Evolutionary conservation across 2,797 vertebrate genomes (phyloP).

Genomic region (Atherinosoma microstoma): DNA sequence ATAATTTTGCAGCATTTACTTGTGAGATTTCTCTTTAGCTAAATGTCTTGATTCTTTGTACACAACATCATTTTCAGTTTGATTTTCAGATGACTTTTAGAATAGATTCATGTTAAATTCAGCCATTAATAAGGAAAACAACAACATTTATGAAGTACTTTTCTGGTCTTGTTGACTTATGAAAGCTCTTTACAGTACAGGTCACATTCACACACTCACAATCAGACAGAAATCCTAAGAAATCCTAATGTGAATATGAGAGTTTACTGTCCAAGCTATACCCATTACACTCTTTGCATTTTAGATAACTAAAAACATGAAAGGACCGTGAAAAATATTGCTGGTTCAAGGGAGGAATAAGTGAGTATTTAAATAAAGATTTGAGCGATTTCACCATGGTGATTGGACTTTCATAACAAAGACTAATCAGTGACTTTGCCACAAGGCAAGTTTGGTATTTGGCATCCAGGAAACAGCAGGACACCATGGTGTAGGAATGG

Average conservation of each 20-base stretch:
- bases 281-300: neutral
- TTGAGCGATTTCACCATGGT: constrained; percentile 13
- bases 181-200: neutral
- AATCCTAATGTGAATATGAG: no score
- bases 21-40: neutral
- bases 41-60: neutral
- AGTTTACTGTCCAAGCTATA: neutral
- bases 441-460: constrained; percentile 39
- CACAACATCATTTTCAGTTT: neutral
- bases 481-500: constrained; percentile 27
- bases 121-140: neutral
- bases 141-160: neutral
- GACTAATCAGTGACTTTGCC: constrained; percentile 46
- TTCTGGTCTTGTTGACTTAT: neutral
- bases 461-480: constrained; percentile 38
- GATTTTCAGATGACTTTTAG: neutral
- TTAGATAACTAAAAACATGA: neutral
- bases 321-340: neutral
- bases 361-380: constrained; percentile 12
- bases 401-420: constrained; percentile 26
- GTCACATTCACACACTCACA: neutral
- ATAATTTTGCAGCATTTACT: neutral
- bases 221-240: neutral
- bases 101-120: neutral
- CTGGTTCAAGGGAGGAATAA: neutral